Evolutionary conservation across 2,113 vertebrate species (phyloP), one percentile per base, ranked within the genome.

Genomic region (Cochlearius cochlearius): DNA sequence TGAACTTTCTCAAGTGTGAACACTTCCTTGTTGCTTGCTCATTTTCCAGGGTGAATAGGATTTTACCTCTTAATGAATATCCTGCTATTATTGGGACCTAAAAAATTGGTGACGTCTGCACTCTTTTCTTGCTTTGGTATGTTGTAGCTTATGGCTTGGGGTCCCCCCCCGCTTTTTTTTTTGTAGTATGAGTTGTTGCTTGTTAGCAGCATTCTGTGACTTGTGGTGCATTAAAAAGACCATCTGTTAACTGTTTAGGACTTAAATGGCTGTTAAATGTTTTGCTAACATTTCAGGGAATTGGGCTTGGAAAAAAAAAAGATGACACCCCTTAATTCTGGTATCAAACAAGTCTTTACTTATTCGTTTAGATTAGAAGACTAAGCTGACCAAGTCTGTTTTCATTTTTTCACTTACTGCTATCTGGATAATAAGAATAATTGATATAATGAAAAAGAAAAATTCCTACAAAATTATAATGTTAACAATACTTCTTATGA

Each of bases 151-250:
- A 30, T 71, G 16, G 13, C 25, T 66, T 47, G 30, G 25, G 10
- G 6, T 11, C 10, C 12, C 7, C 10, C 4, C 2, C 12, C 5
- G 2, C 2, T 1, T 2, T 30, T 62, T 76, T 38, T 74, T 55
- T 47, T 41, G 11, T 75, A 15, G 11, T 59, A 13, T 27, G 21
- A 63, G 17, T 29, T 63, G 50, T 55, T 62, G 5, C 14, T 67
- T 93, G 19, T 41, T 76, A 69, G 15, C 58, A 68, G 84, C 4
- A 9, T 84, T 91, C 53, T 69, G 12, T 52, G 67, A 72, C 25
- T 89, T 89, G 19, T 3, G 15, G 43, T 38, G 17, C 53, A 23
- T 64, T 84, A 66, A 76, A 39, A 67, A 17, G 16, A 80, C 29
- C 45, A 73, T 43, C 59, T 73, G 60, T 69, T 39, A 83, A 73